A percentile compares a stretch with the other conserved stretches of the same genome.
These are phyloP conservation scores for Scomber japonicus DNA, from an alignment of 2,113 vertebrate genomes.

Conservation along the genomic window DNA sequence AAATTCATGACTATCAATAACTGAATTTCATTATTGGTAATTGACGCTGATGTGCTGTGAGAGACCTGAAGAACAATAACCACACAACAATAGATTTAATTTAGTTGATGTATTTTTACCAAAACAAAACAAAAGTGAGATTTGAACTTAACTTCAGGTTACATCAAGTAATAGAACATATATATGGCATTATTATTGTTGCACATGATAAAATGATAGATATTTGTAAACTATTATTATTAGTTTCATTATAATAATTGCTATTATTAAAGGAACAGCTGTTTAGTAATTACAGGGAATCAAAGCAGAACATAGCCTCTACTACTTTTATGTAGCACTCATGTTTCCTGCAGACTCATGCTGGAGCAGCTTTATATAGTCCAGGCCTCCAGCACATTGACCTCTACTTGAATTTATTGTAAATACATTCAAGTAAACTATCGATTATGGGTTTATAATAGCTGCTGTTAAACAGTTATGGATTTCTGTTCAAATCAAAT, in stretches of 20 bases:
- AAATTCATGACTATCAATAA: slow-evolving; percentile 53
- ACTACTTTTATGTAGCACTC: background rate
- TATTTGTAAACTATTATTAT: background rate
- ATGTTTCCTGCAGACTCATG: too few species aligned
- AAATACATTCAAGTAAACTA: background rate
- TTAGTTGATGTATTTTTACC: background rate
- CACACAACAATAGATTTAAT: background rate
- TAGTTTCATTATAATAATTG: background rate
- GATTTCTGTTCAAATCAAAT: background rate
- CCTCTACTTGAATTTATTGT: background rate
- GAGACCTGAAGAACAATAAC: background rate
- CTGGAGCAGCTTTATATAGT: too few species aligned
- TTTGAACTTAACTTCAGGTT: background rate
- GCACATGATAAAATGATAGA: background rate
- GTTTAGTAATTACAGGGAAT: too few species aligned
- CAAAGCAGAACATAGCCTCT: too few species aligned
- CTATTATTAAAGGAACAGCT: background rate
- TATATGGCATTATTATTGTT: background rate
- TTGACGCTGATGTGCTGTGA: background rate
- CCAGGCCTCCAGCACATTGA: too few species aligned
- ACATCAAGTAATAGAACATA: background rate
- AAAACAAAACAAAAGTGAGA: too few species aligned
- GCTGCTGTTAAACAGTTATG: background rate
- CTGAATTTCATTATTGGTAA: slow-evolving; percentile 57
- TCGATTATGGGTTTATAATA: background rate